Percentiles rank a stretch among this genome's conserved stretches.
Evolutionary conservation across 2,113 vertebrate species (phyloP).

Genomic region (Bungarus multicinctus): DNA sequence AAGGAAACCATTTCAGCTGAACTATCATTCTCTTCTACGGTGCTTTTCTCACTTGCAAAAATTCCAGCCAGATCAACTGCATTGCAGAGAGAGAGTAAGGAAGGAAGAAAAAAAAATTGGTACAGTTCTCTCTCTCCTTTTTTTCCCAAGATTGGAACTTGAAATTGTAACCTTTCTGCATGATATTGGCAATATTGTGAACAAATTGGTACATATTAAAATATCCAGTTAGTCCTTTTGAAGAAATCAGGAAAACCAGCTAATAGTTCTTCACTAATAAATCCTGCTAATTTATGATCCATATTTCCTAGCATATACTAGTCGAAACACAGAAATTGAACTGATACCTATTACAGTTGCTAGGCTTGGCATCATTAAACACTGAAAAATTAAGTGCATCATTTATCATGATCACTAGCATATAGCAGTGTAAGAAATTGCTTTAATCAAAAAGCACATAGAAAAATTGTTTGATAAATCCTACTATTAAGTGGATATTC

Average conservation of each 20-base stretch:
- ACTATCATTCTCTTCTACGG: not conserved
- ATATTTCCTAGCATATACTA: not conserved
- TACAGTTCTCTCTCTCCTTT: not conserved
- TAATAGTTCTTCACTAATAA: not conserved
- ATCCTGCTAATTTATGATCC: not conserved
- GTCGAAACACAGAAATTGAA: not conserved
- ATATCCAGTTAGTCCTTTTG: not conserved
- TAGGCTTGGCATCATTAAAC: not conserved
- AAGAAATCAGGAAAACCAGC: not conserved
- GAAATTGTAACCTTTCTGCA: not conserved
- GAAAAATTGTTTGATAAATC: not conserved
- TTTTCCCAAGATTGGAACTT: not conserved
- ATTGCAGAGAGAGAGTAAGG: not conserved
- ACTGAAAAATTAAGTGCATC: not conserved
- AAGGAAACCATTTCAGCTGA: not conserved
- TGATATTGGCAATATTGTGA: not conserved
- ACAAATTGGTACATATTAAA: not conserved
- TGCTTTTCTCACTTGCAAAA: not conserved
- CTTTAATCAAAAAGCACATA: not conserved
- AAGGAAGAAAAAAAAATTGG: not conserved
- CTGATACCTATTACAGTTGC: not conserved
- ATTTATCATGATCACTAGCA: not conserved
- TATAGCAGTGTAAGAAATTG: not conserved
- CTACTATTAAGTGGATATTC: not conserved
- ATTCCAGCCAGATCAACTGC: not conserved